Conservation (phyloP, 1,140 invertebrate species). For the Drosophila ercepeae region DNA sequence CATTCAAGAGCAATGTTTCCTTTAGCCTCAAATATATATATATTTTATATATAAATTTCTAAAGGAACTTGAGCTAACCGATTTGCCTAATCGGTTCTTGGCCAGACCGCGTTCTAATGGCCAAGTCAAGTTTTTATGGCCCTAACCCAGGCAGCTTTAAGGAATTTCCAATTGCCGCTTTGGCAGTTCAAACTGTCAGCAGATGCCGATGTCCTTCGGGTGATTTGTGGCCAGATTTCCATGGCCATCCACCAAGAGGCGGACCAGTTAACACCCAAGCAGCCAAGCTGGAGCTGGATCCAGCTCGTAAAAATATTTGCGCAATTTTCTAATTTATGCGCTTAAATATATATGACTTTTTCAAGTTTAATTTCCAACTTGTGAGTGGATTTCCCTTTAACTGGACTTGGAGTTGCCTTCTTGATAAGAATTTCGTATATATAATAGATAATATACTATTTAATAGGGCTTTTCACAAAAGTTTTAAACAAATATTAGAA, state of each 20-base stretch:
- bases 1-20: slow-evolving; percentile 33
- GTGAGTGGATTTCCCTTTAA: neutral
- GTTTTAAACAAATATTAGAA: too few relatives aligned
- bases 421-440: too few relatives aligned
- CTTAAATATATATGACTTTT: neutral
- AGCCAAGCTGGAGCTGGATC: too few relatives aligned
- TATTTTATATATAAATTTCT: neutral
- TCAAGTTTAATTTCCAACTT: neutral
- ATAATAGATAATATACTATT: too few relatives aligned
- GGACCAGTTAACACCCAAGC: neutral
- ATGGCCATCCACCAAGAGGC: neutral
- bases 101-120: slow-evolving; percentile 44
- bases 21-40: neutral
- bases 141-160: slow-evolving; percentile 2
- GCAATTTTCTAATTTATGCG: neutral
- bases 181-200: slow-evolving; percentile 53
- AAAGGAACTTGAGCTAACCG: slow-evolving; percentile 2
- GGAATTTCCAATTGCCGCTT: slow-evolving; percentile 55
- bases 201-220: slow-evolving; percentile 27
- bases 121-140: slow-evolving; percentile 53
- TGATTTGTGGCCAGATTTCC: slow-evolving; percentile 50
- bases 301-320: neutral
- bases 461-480: too few relatives aligned
- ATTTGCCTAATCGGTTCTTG: slow-evolving; percentile 31
- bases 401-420: neutral